Conservation (phyloP, 1,140 invertebrate species). For the Branchinecta lindahli region DNA sequence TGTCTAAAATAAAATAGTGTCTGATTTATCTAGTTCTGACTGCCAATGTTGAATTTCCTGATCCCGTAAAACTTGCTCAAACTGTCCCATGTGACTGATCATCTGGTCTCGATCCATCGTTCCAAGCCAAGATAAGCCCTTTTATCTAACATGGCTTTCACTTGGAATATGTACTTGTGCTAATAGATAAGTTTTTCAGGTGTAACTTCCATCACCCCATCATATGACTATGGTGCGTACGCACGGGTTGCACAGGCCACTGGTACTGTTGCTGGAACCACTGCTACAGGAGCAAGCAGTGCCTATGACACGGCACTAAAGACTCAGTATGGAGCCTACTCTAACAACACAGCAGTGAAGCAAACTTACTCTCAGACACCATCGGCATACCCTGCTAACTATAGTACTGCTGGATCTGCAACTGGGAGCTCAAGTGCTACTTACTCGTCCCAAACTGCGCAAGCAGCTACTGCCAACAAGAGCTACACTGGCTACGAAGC, state of each 20-base stretch:
- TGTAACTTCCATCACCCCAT: not conserved
- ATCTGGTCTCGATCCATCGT: too few species aligned
- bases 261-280: not conserved
- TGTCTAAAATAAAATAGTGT: too few species aligned
- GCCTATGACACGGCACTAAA: not conserved
- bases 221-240: conserved; percentile 3
- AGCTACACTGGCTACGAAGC: conserved; percentile 57
- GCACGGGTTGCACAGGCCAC: not conserved
- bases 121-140: too few species aligned
- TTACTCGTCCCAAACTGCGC: not conserved
- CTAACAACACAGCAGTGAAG: not conserved
- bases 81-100: too few species aligned
- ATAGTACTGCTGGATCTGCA: not conserved
- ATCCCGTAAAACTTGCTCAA: too few species aligned
- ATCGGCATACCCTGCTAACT: not conserved
- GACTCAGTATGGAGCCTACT: not conserved
- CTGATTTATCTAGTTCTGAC: too few species aligned
- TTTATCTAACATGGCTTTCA: too few species aligned
- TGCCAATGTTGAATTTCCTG: too few species aligned
- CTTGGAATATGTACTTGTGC: too few species aligned
- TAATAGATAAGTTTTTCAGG: not conserved
- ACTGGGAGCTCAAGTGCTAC: not conserved
- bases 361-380: not conserved
- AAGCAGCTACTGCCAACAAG: not conserved
- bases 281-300: not conserved